Base-by-base conservation (phyloP, 1,140 invertebrate species). In the Orchesella cincta region DNA sequence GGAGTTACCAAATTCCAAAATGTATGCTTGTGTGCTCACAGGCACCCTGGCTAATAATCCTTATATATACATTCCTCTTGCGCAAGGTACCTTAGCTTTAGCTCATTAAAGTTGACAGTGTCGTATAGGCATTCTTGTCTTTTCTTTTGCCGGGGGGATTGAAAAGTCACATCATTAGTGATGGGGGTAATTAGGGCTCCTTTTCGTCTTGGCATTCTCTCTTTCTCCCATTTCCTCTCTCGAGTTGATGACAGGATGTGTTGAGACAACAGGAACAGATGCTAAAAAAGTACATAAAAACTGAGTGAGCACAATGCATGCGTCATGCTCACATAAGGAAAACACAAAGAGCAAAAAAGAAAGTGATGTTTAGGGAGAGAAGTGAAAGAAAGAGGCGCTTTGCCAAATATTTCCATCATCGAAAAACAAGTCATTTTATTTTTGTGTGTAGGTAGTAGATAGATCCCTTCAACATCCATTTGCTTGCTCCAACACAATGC, bases 121-220 rank as follows among this genome's bases (percentile, higher is more conserved):
- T 46, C 18, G 18, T 46, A 46, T 46, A 46, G 39, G 39, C 39
- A 20, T 46, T 46, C 20, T 46, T 46, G 20, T 46, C 20, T 46
- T 46, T 20, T 46, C 39, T 46, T 46, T 46, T 20, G 39, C n/a
- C 8, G 23, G 23, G 52, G 23, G 52, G 23, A 57, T 57, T 57
- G 52, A 57, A 57, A 57, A 57, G 23, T 57, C 52, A 18, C 52
- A 57, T 57, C 52, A 23, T 57, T 57, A 57, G 52, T 26, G 52
- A 14, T 57, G 23, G 52, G 52, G 52, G 52, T 57, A 57, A 57
- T 57, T 57, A 26, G 3, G 52, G 8, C 52, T 12, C 23, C 23
- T 57, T 57, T 57, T 57, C 52, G 23, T 14, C 52, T 23, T 57
- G 52, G 23, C 52, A 18, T 57, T 57, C 52, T 57, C 52, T 57